These are phyloP conservation scores for Malurus cyaneus DNA, from an alignment of 2,113 vertebrate species.

Conservation along the genomic window DNA sequence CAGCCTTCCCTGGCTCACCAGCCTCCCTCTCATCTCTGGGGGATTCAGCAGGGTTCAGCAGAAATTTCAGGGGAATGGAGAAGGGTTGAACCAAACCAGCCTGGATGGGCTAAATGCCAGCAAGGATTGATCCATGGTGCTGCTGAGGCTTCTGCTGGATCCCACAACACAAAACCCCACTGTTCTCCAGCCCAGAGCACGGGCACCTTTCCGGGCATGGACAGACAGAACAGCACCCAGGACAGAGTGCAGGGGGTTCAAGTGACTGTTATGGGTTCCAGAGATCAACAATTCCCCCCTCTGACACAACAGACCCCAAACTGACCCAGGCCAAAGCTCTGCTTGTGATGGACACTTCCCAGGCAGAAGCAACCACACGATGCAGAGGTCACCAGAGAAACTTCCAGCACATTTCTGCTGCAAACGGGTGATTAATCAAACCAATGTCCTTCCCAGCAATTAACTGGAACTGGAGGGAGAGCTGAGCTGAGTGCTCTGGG, in stretches of 20 bases:
- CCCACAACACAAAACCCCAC: neutral
- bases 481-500: neutral
- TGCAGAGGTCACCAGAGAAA: neutral
- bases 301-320: neutral
- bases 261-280: neutral
- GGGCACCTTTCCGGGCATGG: fast-evolving
- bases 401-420: neutral
- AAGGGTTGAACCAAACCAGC: neutral
- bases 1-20: neutral
- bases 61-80: neutral
- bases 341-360: neutral
- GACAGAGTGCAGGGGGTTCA: fast-evolving
- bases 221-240: neutral
- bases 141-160: neutral
- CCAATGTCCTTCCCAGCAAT: neutral
- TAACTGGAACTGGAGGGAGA: neutral
- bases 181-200: neutral
- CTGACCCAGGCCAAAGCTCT: neutral
- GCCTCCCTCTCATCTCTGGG: neutral
- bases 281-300: neutral
- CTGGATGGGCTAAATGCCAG: neutral
- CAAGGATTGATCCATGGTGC: neutral
- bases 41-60: neutral
- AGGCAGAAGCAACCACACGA: neutral
- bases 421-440: neutral